phyloP scores from a whole-genome alignment of 2,797 vertebrate species.

The Coendou prehensilis region DNA sequence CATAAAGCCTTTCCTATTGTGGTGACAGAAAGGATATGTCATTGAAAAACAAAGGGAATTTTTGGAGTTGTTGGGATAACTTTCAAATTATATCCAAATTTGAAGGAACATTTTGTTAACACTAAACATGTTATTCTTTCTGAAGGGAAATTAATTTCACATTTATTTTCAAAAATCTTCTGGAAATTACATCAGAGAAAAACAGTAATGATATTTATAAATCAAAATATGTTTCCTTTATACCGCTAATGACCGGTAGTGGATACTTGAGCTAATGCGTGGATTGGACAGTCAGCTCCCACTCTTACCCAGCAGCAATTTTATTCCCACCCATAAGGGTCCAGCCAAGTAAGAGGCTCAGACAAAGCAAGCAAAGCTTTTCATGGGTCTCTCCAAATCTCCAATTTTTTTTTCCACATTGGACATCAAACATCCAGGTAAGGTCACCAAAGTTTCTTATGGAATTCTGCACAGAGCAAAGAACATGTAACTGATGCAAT shows the following conservation, averaged over 20 bases:
- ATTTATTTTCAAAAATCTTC: conserved; percentile 63
- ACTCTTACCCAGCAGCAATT: not conserved
- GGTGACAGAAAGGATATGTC: not conserved
- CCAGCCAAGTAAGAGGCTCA: not conserved
- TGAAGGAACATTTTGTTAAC: conserved; percentile 62
- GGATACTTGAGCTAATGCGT: not conserved
- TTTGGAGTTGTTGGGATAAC: conserved; percentile 56
- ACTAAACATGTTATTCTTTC: conserved; percentile 64
- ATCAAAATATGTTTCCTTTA: not conserved
- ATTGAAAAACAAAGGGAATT: conserved; percentile 50
- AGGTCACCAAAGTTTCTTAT: not conserved
- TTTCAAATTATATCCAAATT: conserved; percentile 60
- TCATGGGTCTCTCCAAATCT: rapidly evolving
- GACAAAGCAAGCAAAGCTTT: not conserved
- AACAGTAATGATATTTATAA: not conserved
- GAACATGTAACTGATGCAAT: not conserved
- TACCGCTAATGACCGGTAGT: not conserved
- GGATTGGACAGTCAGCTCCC: not conserved
- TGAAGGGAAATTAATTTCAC: conserved; percentile 61
- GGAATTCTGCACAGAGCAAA: not conserved
- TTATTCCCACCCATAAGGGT: not conserved
- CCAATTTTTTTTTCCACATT: not conserved
- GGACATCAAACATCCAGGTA: not conserved
- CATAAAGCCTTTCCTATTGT: not conserved
- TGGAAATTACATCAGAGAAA: conserved; percentile 34